Conservation (phyloP, 1,140 invertebrate genomes). For the Polypedilum vanderplanki region DNA sequence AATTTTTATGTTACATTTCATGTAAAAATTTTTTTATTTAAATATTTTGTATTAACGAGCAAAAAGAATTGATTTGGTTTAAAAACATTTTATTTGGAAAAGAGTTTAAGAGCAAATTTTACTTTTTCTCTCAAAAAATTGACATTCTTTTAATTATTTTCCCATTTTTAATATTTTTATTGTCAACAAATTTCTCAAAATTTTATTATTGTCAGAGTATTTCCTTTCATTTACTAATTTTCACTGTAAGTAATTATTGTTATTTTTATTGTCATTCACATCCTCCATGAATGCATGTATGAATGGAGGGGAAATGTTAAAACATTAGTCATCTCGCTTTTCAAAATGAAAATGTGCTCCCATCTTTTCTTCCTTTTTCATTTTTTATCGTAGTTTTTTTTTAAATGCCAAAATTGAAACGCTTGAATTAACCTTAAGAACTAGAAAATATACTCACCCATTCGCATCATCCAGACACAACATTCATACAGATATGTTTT, state of each 20-base stretch:
- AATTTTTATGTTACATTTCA: no score
- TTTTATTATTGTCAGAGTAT: background rate
- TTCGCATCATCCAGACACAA: background rate
- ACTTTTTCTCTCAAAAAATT: background rate
- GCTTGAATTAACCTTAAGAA: background rate
- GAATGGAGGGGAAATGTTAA: background rate
- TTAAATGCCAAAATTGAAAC: background rate
- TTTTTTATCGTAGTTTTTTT: background rate
- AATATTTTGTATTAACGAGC: background rate
- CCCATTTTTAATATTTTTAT: no score
- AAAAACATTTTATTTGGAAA: background rate
- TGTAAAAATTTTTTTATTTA: background rate
- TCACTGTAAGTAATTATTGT: background rate
- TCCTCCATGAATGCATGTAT: background rate
- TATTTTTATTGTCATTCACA: conserved; percentile 1
- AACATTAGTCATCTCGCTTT: background rate
- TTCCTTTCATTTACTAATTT: background rate
- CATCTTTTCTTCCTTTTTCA: background rate
- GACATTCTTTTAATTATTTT: background rate
- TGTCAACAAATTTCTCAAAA: background rate
- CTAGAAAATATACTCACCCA: conserved; percentile 24
- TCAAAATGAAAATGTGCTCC: background rate
- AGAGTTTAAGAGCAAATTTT: background rate
- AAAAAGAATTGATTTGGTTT: background rate
- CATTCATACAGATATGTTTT: conserved; percentile 29